Percentiles rank a stretch among this genome's conserved stretches.
Conservation (phyloP, 2,888 invertebrate genomes). For the Saturnia japonica region DNA sequence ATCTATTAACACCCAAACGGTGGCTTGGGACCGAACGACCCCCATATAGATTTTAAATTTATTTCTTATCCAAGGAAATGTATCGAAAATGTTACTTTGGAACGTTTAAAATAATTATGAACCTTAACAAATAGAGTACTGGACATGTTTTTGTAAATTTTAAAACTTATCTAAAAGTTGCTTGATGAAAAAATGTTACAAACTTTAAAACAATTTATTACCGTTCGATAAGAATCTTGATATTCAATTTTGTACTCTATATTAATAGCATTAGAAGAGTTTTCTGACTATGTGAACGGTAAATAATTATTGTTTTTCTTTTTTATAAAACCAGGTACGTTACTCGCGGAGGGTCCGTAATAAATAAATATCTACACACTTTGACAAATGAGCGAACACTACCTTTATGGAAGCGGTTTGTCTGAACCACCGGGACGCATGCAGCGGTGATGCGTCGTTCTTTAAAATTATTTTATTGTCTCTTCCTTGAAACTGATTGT, state of each 20-base stretch:
- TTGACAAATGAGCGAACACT: constrained; percentile 79
- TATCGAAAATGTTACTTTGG: constrained; percentile 38
- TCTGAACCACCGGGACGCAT: constrained; percentile 6
- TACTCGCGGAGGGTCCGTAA: constrained; percentile 72
- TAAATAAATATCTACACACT: constrained; percentile 76
- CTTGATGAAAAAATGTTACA: constrained; percentile 16
- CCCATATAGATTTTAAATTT: constrained; percentile 69
- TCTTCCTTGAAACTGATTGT: constrained; percentile 18
- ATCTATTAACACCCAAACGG: constrained; percentile 76
- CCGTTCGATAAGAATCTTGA: not conserved
- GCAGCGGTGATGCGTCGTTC: constrained; percentile 2
- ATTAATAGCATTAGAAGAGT: constrained; percentile 22
- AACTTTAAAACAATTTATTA: constrained; percentile 26
- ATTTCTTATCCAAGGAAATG: constrained; percentile 41
- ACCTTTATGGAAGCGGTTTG: constrained; percentile 66
- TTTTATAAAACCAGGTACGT: constrained; percentile 55
- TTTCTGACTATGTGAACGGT: not conserved
- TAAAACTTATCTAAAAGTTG: not conserved
- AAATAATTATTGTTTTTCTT: constrained; percentile 25
- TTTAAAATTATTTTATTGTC: constrained; percentile 8
- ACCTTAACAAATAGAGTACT: not conserved
- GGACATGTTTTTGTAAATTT: not conserved
- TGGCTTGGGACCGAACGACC: constrained; percentile 54
- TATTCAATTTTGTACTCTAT: constrained; percentile 37
- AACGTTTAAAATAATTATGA: constrained; percentile 9